These are phyloP conservation scores for Sesamia inferens DNA, from an alignment of 2,888 invertebrate species.

Conservation along the genomic window DNA sequence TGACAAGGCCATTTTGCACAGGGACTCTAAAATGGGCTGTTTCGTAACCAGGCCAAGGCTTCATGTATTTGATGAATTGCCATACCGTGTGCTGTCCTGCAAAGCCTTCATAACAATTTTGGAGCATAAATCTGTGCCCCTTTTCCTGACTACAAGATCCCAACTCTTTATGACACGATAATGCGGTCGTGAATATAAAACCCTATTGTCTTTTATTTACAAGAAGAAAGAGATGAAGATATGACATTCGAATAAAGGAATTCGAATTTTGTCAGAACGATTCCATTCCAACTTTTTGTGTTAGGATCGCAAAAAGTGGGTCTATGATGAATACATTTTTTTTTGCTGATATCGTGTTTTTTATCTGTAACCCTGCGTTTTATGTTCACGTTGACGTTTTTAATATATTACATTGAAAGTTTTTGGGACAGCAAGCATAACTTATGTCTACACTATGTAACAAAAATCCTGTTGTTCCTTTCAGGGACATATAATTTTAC, in stretches of 20 bases:
- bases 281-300: slow-evolving; percentile 60
- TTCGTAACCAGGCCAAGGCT: slow-evolving; percentile 45
- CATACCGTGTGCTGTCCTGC: slow-evolving; percentile 38
- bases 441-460: too few relatives aligned
- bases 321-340: slow-evolving; percentile 45
- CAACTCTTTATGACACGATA: slow-evolving; percentile 63
- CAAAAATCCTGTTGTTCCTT: too few relatives aligned
- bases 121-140: slow-evolving; percentile 38
- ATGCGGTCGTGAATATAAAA: slow-evolving; percentile 63
- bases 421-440: slow-evolving; percentile 5
- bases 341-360: slow-evolving; percentile 33
- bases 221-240: slow-evolving; percentile 72
- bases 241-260: slow-evolving; percentile 73
- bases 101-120: slow-evolving; percentile 41
- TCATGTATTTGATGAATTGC: slow-evolving; percentile 44
- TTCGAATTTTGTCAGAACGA: slow-evolving; percentile 63
- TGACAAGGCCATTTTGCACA: slow-evolving; percentile 51
- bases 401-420: slow-evolving; percentile 17
- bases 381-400: slow-evolving; percentile 31
- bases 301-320: slow-evolving; percentile 47
- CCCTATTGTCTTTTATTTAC: slow-evolving; percentile 75
- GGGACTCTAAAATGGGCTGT: slow-evolving; percentile 35
- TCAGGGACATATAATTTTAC: too few relatives aligned
- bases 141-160: slow-evolving; percentile 36
- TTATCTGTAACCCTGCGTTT: slow-evolving; percentile 32